Percentiles rank a stretch among this genome's conserved stretches.
Evolutionary conservation across 2,888 invertebrate species (phyloP).

Genomic region (Pycnomerus fuliginosus): DNA sequence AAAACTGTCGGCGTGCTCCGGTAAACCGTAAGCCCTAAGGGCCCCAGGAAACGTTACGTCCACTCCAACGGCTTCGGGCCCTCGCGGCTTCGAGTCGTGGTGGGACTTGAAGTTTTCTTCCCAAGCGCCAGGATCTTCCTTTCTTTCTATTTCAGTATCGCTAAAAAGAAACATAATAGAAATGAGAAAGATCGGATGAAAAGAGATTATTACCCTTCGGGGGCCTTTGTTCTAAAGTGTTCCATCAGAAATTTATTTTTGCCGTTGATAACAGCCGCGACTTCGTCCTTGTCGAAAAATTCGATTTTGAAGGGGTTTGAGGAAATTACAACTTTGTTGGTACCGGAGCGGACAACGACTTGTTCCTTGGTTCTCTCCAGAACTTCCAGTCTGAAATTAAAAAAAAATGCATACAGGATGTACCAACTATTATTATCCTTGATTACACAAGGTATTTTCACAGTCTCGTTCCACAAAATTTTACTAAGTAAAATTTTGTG

Average conservation of each 20-base stretch:
- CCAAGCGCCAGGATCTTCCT: constrained; percentile 81
- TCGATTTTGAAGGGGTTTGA: constrained; percentile 84
- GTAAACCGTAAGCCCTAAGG: constrained; percentile 90
- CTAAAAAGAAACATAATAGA: too few species aligned
- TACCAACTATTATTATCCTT: too few species aligned
- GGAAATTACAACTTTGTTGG: constrained; percentile 65
- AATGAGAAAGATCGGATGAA: background rate
- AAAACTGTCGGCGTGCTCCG: constrained; percentile 94
- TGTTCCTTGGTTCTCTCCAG: constrained; percentile 58
- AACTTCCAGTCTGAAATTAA: constrained; percentile 54
- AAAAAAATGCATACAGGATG: too few species aligned
- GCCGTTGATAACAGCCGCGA: constrained; percentile 81
- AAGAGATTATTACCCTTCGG: constrained; percentile 50
- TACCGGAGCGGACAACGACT: constrained; percentile 58
- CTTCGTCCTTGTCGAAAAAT: constrained; percentile 67
- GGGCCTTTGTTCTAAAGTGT: constrained; percentile 70
- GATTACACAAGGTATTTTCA: too few species aligned
- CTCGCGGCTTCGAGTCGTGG: constrained; percentile 90
- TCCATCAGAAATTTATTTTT: constrained; percentile 91
- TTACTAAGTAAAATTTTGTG: too few species aligned
- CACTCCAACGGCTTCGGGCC: constrained; percentile 91
- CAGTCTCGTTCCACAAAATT: too few species aligned
- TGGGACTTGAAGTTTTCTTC: constrained; percentile 95
- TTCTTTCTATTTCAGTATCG: constrained; percentile 29
- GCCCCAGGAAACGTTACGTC: constrained; percentile 93